A percentile compares a stretch with the other conserved stretches of the same genome.
Conservation (phyloP, 2,797 vertebrate genomes). For the Scleropages formosus region DNA sequence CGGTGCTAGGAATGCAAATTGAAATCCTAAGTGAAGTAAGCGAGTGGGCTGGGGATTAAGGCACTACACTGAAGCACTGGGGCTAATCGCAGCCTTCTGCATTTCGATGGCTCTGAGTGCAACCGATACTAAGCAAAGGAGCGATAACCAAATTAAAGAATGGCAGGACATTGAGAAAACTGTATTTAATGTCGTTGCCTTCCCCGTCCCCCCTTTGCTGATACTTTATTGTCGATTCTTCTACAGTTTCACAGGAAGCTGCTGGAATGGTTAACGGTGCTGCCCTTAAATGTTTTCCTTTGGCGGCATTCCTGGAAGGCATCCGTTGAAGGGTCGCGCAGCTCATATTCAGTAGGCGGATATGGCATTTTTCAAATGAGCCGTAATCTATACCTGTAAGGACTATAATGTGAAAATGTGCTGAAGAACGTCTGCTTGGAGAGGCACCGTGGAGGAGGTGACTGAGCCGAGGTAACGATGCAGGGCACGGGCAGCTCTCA, state of each 20-base stretch:
- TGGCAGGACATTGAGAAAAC: slow-evolving; percentile 8
- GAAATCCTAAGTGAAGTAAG: slow-evolving; percentile 28
- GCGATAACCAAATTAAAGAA: not conserved
- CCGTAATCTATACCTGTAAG: slow-evolving; percentile 14
- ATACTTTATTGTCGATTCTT: not conserved
- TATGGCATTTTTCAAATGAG: not conserved
- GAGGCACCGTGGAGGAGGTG: not conserved
- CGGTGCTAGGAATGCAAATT: slow-evolving; percentile 24
- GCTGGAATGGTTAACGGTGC: not conserved
- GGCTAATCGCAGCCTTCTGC: slow-evolving; percentile 26
- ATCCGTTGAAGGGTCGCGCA: slow-evolving; percentile 8
- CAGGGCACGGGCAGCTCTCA: slow-evolving; percentile 23
- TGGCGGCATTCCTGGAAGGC: not conserved
- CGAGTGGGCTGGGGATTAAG: slow-evolving; percentile 31
- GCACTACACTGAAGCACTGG: slow-evolving; percentile 18
- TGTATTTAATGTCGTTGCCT: not conserved
- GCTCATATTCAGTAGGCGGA: slow-evolving; percentile 15
- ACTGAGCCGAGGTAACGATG: slow-evolving; percentile 19
- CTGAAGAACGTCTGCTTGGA: not conserved
- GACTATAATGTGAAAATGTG: not conserved
- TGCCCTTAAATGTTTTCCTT: slow-evolving; percentile 12
- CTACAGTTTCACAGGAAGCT: not conserved
- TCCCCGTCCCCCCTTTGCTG: not conserved
- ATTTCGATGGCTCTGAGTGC: slow-evolving; percentile 28
- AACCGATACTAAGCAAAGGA: slow-evolving; percentile 17